Evolutionary conservation across 2,888 invertebrate species (phyloP).

Genomic region (Pterostichus madidus): DNA sequence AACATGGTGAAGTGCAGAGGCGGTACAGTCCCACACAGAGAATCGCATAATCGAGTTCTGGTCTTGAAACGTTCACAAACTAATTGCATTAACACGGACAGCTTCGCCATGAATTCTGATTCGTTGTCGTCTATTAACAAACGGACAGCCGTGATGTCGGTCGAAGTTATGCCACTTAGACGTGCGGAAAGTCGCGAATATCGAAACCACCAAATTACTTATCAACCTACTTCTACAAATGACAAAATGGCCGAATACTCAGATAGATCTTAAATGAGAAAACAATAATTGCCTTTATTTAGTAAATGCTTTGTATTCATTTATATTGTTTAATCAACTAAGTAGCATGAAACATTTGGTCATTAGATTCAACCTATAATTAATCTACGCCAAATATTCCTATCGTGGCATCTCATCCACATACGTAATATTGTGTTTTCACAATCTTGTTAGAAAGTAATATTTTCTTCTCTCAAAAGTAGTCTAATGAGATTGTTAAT

Average conservation of each 20-base stretch:
- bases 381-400: too few species aligned
- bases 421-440: too few species aligned
- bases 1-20: too few species aligned
- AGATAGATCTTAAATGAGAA: neutral
- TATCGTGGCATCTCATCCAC: too few species aligned
- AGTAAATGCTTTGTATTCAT: neutral
- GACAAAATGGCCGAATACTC: neutral
- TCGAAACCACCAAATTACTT: slow-evolving; percentile 29
- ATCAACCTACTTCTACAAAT: neutral
- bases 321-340: too few species aligned
- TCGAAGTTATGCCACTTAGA: slow-evolving; percentile 22
- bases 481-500: too few species aligned
- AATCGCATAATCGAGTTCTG: slow-evolving; percentile 44
- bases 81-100: slow-evolving; percentile 46
- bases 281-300: slow-evolving; percentile 7
- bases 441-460: too few species aligned
- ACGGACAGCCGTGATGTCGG: slow-evolving; percentile 22
- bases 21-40: neutral
- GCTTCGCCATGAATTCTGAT: slow-evolving; percentile 37
- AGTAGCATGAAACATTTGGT: too few species aligned
- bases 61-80: slow-evolving; percentile 44
- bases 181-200: slow-evolving; percentile 17
- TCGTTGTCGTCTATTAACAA: slow-evolving; percentile 20
- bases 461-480: too few species aligned
- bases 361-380: too few species aligned